These are phyloP conservation scores for Drosophila cardini DNA, from an alignment of 1,140 invertebrate species.

Conservation along the genomic window DNA sequence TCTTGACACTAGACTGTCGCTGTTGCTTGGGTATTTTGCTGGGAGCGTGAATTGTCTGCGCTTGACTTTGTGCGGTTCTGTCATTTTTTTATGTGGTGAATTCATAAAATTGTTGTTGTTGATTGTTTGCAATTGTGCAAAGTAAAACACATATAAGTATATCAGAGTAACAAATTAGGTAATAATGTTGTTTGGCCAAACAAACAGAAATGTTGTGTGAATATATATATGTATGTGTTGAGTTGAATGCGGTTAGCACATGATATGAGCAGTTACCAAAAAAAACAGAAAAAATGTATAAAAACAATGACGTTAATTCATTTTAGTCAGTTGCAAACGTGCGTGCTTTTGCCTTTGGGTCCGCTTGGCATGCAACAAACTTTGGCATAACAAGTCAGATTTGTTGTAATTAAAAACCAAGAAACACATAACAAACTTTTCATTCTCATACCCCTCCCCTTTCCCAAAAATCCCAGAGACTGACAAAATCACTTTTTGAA, in stretches of 20 bases:
- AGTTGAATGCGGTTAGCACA: slow-evolving; percentile 74
- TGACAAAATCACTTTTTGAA: slow-evolving; percentile 79
- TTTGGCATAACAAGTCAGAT: slow-evolving; percentile 76
- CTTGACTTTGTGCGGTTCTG: slow-evolving; percentile 74
- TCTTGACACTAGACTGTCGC: slow-evolving; percentile 25
- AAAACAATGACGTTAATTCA: slow-evolving; percentile 74
- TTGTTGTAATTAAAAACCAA: slow-evolving; percentile 81
- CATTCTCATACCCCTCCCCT: slow-evolving; percentile 13
- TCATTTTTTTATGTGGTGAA: slow-evolving; percentile 53
- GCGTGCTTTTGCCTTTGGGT: slow-evolving; percentile 17
- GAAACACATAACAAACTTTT: slow-evolving; percentile 75
- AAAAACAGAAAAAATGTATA: background rate
- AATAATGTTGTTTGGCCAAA: slow-evolving; percentile 50
- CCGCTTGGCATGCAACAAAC: slow-evolving; percentile 50
- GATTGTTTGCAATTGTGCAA: slow-evolving; percentile 73
- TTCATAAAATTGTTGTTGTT: slow-evolving; percentile 46
- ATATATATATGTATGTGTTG: slow-evolving; percentile 4
- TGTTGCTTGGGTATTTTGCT: slow-evolving; percentile 74
- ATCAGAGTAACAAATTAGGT: slow-evolving; percentile 35
- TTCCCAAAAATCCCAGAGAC: slow-evolving; percentile 42
- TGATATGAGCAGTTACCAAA: slow-evolving; percentile 67
- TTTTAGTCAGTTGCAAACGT: slow-evolving; percentile 68
- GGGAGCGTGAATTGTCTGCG: slow-evolving; percentile 56
- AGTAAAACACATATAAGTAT: slow-evolving; percentile 69
- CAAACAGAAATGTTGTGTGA: slow-evolving; percentile 32